These are phyloP conservation scores for Drosophila formosana DNA, from an alignment of 2,888 invertebrate genomes.

Conservation along the genomic window DNA sequence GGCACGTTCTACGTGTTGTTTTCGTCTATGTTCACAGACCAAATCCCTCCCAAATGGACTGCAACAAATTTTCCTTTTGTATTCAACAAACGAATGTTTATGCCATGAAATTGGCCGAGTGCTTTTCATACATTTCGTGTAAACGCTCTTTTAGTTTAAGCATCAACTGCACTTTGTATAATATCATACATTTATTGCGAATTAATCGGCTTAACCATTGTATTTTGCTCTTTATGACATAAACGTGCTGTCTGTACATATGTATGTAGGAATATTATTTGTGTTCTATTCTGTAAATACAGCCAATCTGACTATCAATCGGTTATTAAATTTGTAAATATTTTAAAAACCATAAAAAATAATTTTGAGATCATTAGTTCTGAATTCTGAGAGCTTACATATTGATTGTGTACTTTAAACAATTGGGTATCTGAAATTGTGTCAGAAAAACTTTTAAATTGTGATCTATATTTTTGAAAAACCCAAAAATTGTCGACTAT, in stretches of 20 bases:
- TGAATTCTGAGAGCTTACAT: no score
- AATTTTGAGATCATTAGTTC: no score
- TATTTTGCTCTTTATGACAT: constrained; percentile 1
- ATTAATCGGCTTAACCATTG: background rate
- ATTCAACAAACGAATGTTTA: constrained; percentile 15
- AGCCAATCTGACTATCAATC: no score
- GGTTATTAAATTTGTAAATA: no score
- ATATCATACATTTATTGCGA: background rate
- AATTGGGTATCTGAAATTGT: no score
- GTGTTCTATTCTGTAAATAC: background rate
- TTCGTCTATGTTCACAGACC: constrained; percentile 6
- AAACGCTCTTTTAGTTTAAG: background rate
- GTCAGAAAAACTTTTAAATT: no score
- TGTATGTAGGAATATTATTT: background rate
- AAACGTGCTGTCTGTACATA: background rate
- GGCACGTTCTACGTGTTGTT: constrained; percentile 40
- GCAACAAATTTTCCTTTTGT: constrained; percentile 15
- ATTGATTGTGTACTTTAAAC: no score
- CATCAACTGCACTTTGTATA: background rate
- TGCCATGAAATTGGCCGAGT: constrained; percentile 11
- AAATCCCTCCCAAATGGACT: constrained; percentile 12
- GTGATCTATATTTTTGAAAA: no score
- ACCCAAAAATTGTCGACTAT: no score
- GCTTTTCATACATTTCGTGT: background rate
- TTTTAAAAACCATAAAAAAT: no score